These are phyloP conservation scores for Myiotriccus ornatus DNA, from an alignment of 2,797 vertebrate genomes.

Conservation along the genomic window DNA sequence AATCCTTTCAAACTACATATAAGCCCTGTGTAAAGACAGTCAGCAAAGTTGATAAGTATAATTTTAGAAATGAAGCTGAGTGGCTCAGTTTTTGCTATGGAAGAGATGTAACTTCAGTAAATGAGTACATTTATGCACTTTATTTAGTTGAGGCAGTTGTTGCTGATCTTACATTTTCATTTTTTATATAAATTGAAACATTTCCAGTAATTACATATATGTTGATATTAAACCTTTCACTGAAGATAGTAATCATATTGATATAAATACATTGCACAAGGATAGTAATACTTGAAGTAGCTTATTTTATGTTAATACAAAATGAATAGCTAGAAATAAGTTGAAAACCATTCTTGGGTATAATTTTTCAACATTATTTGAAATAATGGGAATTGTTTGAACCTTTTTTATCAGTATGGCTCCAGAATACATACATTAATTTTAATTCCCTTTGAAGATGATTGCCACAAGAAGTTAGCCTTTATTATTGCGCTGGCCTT, in stretches of 20 bases:
- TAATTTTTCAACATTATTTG: constrained; percentile 10
- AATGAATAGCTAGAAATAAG: constrained; percentile 10
- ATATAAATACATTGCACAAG: constrained; percentile 11
- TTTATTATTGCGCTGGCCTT: constrained; percentile 3
- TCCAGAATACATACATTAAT: constrained; percentile 12
- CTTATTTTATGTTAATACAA: constrained; percentile 11
- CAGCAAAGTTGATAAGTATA: constrained; percentile 13
- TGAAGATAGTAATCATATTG: constrained; percentile 2
- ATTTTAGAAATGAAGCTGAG: constrained; percentile 40
- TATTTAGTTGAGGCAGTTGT: constrained; percentile 36
- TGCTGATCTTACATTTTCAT: constrained; percentile 56
- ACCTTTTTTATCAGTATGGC: constrained; percentile 7
- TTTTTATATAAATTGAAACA: constrained; percentile 56
- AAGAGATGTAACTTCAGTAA: background rate
- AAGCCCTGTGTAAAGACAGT: background rate
- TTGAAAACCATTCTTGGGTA: background rate
- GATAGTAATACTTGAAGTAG: background rate
- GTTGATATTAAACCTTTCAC: constrained; percentile 30
- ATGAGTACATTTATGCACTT: constrained; percentile 25
- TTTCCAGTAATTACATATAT: constrained; percentile 25
- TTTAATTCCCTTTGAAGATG: constrained; percentile 25
- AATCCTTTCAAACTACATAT: background rate
- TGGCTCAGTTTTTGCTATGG: background rate
- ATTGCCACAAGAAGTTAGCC: constrained; percentile 19
- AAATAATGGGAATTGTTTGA: constrained; percentile 45